These are phyloP conservation scores for Phrynocephalus guinanensis DNA, from an alignment of 2,797 vertebrate genomes.

Conservation along the genomic window DNA sequence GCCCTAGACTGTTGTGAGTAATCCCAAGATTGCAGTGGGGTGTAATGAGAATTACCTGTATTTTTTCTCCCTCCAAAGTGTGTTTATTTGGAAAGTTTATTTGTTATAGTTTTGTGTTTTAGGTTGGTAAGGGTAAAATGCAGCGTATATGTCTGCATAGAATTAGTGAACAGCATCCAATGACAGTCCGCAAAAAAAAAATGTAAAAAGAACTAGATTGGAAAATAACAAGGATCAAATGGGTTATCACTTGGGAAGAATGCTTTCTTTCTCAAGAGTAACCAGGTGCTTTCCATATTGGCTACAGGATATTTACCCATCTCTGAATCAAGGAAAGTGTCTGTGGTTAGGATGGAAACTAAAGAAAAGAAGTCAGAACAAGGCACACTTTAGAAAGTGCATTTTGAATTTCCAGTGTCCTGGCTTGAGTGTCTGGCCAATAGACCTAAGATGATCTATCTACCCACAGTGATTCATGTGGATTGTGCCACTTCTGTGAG, in stretches of 20 bases:
- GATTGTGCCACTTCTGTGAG: no score
- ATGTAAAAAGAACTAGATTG: neutral
- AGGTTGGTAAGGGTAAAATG: neutral
- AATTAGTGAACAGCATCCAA: neutral
- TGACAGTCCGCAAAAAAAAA: neutral
- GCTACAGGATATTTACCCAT: neutral
- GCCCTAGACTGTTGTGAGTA: neutral
- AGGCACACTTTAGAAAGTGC: neutral
- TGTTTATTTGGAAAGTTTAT: neutral
- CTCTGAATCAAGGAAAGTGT: neutral
- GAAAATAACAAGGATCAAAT: neutral
- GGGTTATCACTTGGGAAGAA: neutral
- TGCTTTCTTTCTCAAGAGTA: neutral
- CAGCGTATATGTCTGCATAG: neutral
- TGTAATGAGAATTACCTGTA: neutral
- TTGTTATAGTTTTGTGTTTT: neutral
- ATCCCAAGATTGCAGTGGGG: neutral
- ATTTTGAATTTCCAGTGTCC: no score
- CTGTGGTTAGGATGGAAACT: neutral
- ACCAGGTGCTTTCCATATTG: neutral
- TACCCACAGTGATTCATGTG: neutral
- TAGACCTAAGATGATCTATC: neutral
- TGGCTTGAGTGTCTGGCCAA: neutral
- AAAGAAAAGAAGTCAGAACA: no score
- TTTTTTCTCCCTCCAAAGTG: neutral